Percentiles rank a stretch among this genome's conserved stretches.
Evolutionary conservation across 2,888 invertebrate genomes (phyloP).

Genomic region (Chrysomela aeneicollis): DNA sequence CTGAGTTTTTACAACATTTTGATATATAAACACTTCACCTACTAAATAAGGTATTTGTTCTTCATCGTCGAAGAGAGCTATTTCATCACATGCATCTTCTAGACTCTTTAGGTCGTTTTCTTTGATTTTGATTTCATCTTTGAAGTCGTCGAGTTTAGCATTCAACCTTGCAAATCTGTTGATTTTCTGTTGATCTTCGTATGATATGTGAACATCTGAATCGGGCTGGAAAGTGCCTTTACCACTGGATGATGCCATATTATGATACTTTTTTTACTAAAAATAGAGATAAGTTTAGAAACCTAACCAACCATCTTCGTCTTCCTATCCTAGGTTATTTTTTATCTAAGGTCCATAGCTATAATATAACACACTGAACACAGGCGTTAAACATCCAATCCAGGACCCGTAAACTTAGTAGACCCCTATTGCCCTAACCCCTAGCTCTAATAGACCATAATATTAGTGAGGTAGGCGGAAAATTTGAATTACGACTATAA

Average conservation of each 20-base stretch:
- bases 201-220: constrained; percentile 92
- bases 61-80: constrained; percentile 80
- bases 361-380: too few species aligned
- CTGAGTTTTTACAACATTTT: constrained; percentile 78
- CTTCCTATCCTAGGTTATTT: too few species aligned
- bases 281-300: too few species aligned
- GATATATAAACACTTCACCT: constrained; percentile 89
- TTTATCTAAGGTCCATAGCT: too few species aligned
- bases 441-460: too few species aligned
- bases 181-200: constrained; percentile 96
- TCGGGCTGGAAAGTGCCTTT: constrained; percentile 80
- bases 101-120: constrained; percentile 92
- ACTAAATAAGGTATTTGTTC: constrained; percentile 82
- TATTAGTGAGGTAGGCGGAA: too few species aligned
- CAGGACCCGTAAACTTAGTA: too few species aligned
- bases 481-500: too few species aligned
- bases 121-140: constrained; percentile 85
- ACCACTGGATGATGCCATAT: constrained; percentile 41
- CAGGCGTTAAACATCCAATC: too few species aligned
- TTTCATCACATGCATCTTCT: constrained; percentile 91
- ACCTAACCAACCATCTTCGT: too few species aligned
- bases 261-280: neutral
- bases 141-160: constrained; percentile 89
- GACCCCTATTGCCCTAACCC: too few species aligned
- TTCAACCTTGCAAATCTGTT: constrained; percentile 95